Base-by-base conservation (phyloP, 1,140 invertebrate genomes). In the Stegodyphus dumicola region DNA sequence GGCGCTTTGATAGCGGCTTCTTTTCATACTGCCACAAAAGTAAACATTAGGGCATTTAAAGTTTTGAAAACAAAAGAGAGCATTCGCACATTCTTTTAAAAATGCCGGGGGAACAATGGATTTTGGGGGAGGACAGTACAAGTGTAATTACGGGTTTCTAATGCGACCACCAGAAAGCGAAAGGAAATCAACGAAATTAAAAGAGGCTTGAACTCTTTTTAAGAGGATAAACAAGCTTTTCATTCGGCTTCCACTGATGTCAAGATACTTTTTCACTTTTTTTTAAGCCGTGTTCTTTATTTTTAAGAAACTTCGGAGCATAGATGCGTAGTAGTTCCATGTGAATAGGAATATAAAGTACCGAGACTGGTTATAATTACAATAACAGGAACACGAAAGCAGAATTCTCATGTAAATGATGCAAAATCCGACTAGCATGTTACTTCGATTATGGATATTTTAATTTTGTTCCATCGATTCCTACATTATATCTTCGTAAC, bases 21-120 rank as follows among this genome's bases (percentile, higher is more conserved):
- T 73, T 81, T 69, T 33, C 53, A 11, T 76, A 52, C 53, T 73
- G 78, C 78, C 69, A 73, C 78, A 81, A 81, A 81, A 81, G 78
- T 81, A 81, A 81, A 81, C 78, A 73, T 81, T 81, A 60, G 15
- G 56, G 56, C 56, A 60, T 60, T 60, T 60, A 73, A 81, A 81
- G 78, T 81, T 81, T 73, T 71, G 54, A 73, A 81, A 81, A 81
- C 78, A 81, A 81, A 81, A 81, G 78, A 77, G 77, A 60, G 65
- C 56, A 78, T 78, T 78, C 60, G 67, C n/a, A n/a, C 64, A 15
- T 71, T 65, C 69, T 81, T 81, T 81, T 69, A 73, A 69, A 52
- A 78, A 78, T 33, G 49, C 75, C 17, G 75, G 51, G 17, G 33
- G 66, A 81, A 81, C 78, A 81, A 81, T 81, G 69, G 33, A 33